A percentile compares a stretch with the other conserved stretches of the same genome.
Conservation (phyloP, 2,113 vertebrate genomes). For the Martes martes region DNA sequence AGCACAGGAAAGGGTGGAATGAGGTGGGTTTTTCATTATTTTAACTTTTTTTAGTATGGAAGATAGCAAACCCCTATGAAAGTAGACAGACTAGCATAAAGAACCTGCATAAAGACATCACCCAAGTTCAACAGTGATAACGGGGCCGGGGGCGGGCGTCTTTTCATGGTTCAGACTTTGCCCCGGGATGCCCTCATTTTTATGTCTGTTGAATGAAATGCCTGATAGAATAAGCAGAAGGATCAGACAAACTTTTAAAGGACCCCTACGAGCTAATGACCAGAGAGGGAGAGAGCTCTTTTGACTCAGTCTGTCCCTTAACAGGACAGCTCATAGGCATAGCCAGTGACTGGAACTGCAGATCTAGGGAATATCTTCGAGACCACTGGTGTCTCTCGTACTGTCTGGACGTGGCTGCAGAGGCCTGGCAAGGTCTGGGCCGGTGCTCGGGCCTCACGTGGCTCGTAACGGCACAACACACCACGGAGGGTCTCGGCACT, state of each 20-base stretch:
- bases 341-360: background rate
- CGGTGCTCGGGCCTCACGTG: background rate
- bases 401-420: background rate
- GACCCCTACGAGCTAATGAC: background rate
- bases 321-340: background rate
- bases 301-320: background rate
- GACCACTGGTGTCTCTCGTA: background rate
- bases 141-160: accelerated
- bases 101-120: background rate
- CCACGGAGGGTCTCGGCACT: background rate
- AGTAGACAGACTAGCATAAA: background rate
- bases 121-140: background rate
- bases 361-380: background rate
- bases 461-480: background rate
- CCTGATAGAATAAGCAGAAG: background rate
- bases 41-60: background rate
- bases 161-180: background rate
- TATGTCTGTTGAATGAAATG: background rate
- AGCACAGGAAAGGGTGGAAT: background rate
- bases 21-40: background rate
- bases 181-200: background rate
- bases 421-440: background rate
- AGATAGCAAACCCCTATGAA: background rate
- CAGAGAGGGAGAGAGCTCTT: background rate
- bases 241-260: background rate